Percentiles rank a stretch among this genome's conserved stretches.
phyloP scores from a whole-genome alignment of 2,113 vertebrate species.

The Tricholaema leucomelas region DNA sequence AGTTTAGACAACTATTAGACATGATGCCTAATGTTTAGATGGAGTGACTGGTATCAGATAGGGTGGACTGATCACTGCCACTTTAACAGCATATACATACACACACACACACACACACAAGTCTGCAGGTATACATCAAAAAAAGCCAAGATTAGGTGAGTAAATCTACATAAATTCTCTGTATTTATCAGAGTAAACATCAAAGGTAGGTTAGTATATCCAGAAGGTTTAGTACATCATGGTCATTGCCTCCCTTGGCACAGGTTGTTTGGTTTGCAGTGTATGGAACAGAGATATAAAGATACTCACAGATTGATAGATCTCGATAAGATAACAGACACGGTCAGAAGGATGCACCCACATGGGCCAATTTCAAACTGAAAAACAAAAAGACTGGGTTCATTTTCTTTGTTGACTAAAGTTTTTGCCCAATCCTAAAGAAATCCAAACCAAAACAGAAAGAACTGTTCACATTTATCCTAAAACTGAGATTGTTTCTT shows the following conservation, averaged over 20 bases:
- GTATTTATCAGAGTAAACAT: not conserved
- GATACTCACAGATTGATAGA: conserved; percentile 84
- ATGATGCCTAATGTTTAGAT: not conserved
- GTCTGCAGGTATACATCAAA: not conserved
- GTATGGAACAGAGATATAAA: not conserved
- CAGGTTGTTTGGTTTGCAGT: not conserved
- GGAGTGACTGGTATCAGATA: not conserved
- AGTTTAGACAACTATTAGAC: not conserved
- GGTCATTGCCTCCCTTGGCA: not conserved
- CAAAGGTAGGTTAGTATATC: not conserved
- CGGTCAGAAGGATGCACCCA: conserved; percentile 87
- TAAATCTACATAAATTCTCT: not conserved
- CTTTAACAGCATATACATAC: not conserved
- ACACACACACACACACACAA: not conserved
- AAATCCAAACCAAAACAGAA: not conserved
- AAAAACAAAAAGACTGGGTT: not conserved
- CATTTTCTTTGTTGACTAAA: not conserved
- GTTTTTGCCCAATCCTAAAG: not conserved
- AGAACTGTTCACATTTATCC: not conserved
- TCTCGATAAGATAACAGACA: conserved; percentile 90
- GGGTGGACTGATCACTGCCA: not conserved
- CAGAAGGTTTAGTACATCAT: not conserved
- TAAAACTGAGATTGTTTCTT: not conserved
- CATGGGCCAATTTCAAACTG: conserved; percentile 88
- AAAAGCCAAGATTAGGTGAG: not conserved